Percentiles rank a stretch among this genome's conserved stretches.
These are phyloP conservation scores for Hippocampus guttulatus DNA, from an alignment of 2,113 vertebrate genomes.

Conservation along the genomic window DNA sequence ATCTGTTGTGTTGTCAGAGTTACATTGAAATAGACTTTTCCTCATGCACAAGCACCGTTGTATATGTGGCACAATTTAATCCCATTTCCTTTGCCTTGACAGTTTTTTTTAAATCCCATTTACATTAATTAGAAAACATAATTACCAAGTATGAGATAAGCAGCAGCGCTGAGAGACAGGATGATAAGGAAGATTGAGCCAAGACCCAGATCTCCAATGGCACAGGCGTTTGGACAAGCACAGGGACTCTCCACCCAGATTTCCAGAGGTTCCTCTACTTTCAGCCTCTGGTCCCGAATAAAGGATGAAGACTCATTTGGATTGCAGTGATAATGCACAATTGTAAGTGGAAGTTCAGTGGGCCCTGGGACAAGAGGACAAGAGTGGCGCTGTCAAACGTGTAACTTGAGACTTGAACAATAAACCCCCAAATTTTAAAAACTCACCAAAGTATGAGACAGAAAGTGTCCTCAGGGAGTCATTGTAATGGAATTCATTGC, in stretches of 20 bases:
- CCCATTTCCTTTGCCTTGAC: not conserved
- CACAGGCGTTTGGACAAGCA: conserved; percentile 67
- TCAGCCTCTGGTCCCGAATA: conserved; percentile 33
- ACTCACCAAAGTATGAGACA: conserved; percentile 68
- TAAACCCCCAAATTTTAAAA: not conserved
- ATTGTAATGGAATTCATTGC: conserved; percentile 65
- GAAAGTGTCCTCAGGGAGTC: conserved; percentile 59
- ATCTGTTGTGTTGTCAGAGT: no score
- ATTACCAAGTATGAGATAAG: conserved; percentile 71
- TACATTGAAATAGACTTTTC: no score
- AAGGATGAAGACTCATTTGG: conserved; percentile 39
- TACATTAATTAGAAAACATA: not conserved
- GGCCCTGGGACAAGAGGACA: conserved; percentile 20
- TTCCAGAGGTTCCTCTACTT: conserved; percentile 46
- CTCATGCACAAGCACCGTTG: no score
- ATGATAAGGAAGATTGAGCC: conserved; percentile 72
- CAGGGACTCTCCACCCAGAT: conserved; percentile 71
- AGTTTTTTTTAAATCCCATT: not conserved
- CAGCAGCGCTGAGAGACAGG: conserved; percentile 59
- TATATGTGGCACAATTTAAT: no score
- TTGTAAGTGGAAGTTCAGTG: conserved; percentile 37
- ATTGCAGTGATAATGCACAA: conserved; percentile 70
- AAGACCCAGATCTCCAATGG: conserved; percentile 60
- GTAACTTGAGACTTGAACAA: not conserved
- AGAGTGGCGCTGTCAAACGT: not conserved